Percentiles rank a stretch among this genome's conserved stretches.
Conservation (phyloP, 2,888 invertebrate genomes). For the Volucella inflata region DNA sequence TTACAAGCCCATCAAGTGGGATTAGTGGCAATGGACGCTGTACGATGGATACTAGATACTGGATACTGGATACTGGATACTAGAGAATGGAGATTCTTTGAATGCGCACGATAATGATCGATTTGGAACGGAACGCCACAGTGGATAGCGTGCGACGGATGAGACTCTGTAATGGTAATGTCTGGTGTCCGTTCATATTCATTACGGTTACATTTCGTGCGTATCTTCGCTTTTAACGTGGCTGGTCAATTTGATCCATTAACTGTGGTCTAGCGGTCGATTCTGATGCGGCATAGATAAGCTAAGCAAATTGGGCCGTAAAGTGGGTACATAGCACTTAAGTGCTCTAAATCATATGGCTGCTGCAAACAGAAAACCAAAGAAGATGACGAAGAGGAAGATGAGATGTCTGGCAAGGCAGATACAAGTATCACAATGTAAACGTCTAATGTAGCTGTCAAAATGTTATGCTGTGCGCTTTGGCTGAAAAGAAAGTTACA, state of each 20-base stretch:
- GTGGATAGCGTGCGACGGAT: slow-evolving; percentile 25
- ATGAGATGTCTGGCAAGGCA: slow-evolving; percentile 42
- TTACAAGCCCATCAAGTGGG: slow-evolving; percentile 72
- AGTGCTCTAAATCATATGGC: slow-evolving; percentile 63
- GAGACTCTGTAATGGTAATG: slow-evolving; percentile 43
- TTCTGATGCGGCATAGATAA: slow-evolving; percentile 49
- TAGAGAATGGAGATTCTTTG: slow-evolving; percentile 18
- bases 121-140: slow-evolving; percentile 50
- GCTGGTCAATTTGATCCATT: slow-evolving; percentile 48
- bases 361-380: slow-evolving; percentile 11
- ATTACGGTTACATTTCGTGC: slow-evolving; percentile 29
- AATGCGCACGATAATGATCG: slow-evolving; percentile 70
- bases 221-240: slow-evolving; percentile 32
- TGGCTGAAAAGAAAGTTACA: slow-evolving; percentile 53
- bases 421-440: slow-evolving; percentile 30
- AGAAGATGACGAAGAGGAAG: slow-evolving; percentile 11
- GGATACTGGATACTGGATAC: slow-evolving; percentile 1
- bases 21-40: slow-evolving; percentile 56
- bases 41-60: neutral
- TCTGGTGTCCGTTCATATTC: slow-evolving; percentile 14
- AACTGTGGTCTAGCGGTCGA: slow-evolving; percentile 43
- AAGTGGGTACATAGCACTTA: slow-evolving; percentile 70
- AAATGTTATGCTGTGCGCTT: slow-evolving; percentile 62
- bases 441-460: slow-evolving; percentile 74
- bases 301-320: slow-evolving; percentile 59